These are phyloP conservation scores for Abscondita cerata DNA, from an alignment of 2,888 invertebrate genomes.

Conservation along the genomic window DNA sequence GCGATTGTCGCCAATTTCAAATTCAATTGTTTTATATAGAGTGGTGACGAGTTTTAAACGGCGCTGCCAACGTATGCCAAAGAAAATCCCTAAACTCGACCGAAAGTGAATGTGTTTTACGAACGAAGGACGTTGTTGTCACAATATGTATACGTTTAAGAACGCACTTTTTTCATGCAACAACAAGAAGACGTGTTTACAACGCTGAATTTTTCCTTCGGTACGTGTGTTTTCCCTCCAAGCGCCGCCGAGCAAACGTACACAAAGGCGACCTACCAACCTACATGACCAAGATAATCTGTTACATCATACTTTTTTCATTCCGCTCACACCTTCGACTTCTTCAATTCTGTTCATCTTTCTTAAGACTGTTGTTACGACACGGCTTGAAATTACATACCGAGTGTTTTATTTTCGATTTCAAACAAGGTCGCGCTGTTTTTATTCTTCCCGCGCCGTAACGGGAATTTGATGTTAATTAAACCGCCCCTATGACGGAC, in stretches of 20 bases:
- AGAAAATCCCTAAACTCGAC: no score
- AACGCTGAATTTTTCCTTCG: no score
- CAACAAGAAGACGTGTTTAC: no score
- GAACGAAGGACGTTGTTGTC: neutral
- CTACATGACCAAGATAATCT: conserved; percentile 54
- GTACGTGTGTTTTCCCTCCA: no score
- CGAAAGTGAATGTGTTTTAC: neutral
- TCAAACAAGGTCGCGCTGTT: no score
- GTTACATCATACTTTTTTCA: conserved; percentile 48
- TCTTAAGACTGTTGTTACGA: conserved; percentile 15
- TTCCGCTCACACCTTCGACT: conserved; percentile 23
- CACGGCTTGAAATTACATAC: conserved; percentile 10
- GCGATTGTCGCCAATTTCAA: neutral
- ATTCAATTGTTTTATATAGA: no score
- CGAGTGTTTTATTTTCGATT: neutral
- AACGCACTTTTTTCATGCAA: neutral
- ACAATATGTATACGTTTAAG: neutral
- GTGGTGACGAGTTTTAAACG: no score
- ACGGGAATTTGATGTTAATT: no score
- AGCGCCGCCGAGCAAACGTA: no score
- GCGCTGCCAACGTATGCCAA: no score
- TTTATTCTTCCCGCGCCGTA: no score
- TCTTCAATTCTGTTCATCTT: conserved; percentile 12
- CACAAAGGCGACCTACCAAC: conserved; percentile 51
- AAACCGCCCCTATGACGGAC: no score